Conservation (phyloP, 2,888 invertebrate genomes). For the Drosophila acutilabella region DNA sequence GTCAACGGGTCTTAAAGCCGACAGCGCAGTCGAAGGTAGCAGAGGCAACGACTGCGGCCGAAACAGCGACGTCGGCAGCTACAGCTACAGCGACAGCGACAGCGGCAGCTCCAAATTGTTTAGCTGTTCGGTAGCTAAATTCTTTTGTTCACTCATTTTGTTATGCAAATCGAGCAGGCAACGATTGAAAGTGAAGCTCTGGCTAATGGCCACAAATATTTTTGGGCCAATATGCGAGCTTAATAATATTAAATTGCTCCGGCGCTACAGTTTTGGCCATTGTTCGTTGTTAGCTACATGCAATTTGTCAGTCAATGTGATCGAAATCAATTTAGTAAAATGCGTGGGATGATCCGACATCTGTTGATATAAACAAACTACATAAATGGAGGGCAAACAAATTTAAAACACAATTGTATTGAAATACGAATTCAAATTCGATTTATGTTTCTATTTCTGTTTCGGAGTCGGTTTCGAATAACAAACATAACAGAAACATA, state of each 20-base stretch:
- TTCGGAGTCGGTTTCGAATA: not conserved
- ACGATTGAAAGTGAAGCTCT: conserved; percentile 73
- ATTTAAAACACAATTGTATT: conserved; percentile 2
- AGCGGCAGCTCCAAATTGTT: conserved; percentile 69
- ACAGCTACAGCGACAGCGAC: conserved; percentile 23
- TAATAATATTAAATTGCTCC: conserved; percentile 74
- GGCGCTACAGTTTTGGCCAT: conserved; percentile 54
- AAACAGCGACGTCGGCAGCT: conserved; percentile 9
- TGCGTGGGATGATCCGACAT: conserved; percentile 38
- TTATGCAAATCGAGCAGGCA: conserved; percentile 72
- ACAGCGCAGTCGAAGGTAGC: conserved; percentile 31
- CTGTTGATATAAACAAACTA: conserved; percentile 30
- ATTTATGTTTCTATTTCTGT: conserved; percentile 25
- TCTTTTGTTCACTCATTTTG: conserved; percentile 80
- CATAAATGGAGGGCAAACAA: conserved; percentile 15
- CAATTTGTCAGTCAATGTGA: conserved; percentile 72
- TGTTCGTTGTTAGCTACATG: conserved; percentile 55
- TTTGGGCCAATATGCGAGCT: conserved; percentile 57
- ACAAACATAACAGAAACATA: conserved; percentile 31
- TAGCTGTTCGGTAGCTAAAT: conserved; percentile 75
- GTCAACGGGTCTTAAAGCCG: conserved; percentile 27
- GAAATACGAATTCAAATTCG: not conserved
- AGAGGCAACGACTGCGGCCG: conserved; percentile 7
- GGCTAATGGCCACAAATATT: conserved; percentile 54
- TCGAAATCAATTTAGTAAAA: conserved; percentile 42